Percentiles rank a stretch among this genome's conserved stretches.
These are phyloP conservation scores for Pangasius larnaudii DNA, from an alignment of 2,797 vertebrate species.

Conservation along the genomic window DNA sequence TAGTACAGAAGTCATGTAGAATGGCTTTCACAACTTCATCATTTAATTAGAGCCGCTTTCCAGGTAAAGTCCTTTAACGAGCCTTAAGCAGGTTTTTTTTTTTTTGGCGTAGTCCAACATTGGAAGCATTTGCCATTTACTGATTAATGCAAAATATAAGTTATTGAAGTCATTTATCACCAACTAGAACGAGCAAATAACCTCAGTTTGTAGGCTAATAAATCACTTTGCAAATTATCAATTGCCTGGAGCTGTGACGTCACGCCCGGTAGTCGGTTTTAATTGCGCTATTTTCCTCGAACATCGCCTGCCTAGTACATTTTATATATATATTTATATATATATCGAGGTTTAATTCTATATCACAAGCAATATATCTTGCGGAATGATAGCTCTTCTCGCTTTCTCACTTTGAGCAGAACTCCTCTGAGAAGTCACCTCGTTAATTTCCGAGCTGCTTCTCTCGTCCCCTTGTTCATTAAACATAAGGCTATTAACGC, in stretches of 20 bases:
- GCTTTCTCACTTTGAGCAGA: neutral
- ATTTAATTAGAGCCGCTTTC: neutral
- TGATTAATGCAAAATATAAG: neutral
- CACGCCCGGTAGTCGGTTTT: slow-evolving; percentile 18
- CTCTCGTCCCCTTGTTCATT: slow-evolving; percentile 10
- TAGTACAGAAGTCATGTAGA: neutral
- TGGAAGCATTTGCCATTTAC: neutral
- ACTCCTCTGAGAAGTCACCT: slow-evolving; percentile 51
- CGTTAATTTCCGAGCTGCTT: neutral
- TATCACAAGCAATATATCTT: neutral
- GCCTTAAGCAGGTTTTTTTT: neutral
- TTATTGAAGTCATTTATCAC: neutral
- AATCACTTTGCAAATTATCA: slow-evolving; percentile 21
- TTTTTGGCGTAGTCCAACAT: neutral
- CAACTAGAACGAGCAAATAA: too few species aligned
- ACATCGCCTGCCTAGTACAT: neutral
- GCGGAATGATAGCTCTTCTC: neutral
- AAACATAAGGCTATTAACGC: slow-evolving; percentile 10
- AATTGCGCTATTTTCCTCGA: neutral
- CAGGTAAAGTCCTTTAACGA: neutral
- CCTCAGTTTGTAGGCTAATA: neutral
- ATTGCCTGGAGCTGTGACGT: slow-evolving; percentile 34
- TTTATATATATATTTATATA: neutral
- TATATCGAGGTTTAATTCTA: too few species aligned
- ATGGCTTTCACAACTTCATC: neutral